These are phyloP conservation scores for Ceratothoa steindachneri DNA, from an alignment of 2,888 invertebrate genomes.

Conservation along the genomic window DNA sequence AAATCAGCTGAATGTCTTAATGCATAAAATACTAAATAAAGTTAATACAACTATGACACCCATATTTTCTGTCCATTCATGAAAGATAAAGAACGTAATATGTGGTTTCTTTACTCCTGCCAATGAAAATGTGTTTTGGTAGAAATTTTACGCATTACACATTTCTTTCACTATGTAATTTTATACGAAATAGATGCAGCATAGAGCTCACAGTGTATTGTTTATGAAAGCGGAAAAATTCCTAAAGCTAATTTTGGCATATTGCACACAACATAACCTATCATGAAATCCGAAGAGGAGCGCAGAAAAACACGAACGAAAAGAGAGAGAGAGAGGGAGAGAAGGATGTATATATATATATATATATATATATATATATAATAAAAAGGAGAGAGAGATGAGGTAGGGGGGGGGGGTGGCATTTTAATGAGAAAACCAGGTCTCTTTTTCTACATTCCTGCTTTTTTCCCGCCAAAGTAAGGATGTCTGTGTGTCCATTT, in stretches of 20 bases:
- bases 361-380: too few species aligned
- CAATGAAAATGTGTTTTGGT: constrained; percentile 5
- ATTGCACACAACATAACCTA: constrained; percentile 5
- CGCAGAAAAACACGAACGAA: not conserved
- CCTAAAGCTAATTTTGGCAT: not conserved
- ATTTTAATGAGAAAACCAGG: too few species aligned
- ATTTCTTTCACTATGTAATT: not conserved
- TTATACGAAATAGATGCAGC: not conserved
- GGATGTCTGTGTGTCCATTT: constrained; percentile 31
- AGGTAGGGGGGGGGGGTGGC: not conserved
- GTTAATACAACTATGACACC: too few species aligned
- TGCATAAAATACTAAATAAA: too few species aligned
- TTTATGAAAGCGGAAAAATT: not conserved
- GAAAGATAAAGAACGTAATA: too few species aligned
- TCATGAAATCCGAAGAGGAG: constrained; percentile 15
- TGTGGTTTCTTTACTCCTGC: not conserved
- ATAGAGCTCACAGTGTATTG: not conserved
- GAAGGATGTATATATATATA: too few species aligned
- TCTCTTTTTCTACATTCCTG: not conserved
- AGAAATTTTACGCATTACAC: not conserved
- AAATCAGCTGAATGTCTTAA: too few species aligned
- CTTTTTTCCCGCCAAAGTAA: not conserved
- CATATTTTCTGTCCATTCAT: too few species aligned
- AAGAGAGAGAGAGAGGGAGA: not conserved
- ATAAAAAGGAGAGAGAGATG: not conserved